Conservation (phyloP, 2,797 vertebrate species). For the Vespertilio murinus region DNA sequence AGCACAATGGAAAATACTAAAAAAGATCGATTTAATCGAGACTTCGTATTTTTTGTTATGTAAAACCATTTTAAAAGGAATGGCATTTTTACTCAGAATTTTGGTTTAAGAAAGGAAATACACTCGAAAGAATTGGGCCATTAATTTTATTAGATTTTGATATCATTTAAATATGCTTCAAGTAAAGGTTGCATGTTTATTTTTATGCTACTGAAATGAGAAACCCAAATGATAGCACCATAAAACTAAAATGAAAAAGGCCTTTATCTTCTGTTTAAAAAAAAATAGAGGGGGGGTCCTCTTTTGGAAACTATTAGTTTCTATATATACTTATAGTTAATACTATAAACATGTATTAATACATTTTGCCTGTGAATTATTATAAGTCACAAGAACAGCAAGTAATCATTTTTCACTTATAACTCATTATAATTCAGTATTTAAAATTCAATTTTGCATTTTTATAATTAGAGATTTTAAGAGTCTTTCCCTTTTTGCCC, state of each 20-base stretch:
- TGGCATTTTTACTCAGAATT: constrained; percentile 43
- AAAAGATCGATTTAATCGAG: constrained; percentile 66
- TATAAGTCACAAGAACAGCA: not conserved
- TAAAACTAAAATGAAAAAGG: not conserved
- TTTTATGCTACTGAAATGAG: constrained; percentile 21
- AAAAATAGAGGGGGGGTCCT: not conserved
- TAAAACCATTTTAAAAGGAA: constrained; percentile 59
- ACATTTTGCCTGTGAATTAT: not conserved
- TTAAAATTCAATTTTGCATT: constrained; percentile 66
- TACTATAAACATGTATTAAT: not conserved
- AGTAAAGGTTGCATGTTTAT: constrained; percentile 10
- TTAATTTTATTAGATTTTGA: constrained; percentile 65
- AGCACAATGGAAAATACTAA: constrained; percentile 39
- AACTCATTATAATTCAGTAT: constrained; percentile 74
- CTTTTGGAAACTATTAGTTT: constrained; percentile 42
- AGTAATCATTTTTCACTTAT: constrained; percentile 47
- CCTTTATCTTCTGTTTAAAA: not conserved
- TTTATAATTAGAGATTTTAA: constrained; percentile 70
- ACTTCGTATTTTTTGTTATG: constrained; percentile 59
- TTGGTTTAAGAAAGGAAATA: constrained; percentile 58
- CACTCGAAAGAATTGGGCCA: constrained; percentile 23
- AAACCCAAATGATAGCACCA: not conserved
- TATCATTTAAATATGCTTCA: constrained; percentile 52
- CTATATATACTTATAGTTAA: no score
- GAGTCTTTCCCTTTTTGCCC: constrained; percentile 57